Conservation (phyloP, 2,113 vertebrate genomes). For the Brachyistius frenatus region DNA sequence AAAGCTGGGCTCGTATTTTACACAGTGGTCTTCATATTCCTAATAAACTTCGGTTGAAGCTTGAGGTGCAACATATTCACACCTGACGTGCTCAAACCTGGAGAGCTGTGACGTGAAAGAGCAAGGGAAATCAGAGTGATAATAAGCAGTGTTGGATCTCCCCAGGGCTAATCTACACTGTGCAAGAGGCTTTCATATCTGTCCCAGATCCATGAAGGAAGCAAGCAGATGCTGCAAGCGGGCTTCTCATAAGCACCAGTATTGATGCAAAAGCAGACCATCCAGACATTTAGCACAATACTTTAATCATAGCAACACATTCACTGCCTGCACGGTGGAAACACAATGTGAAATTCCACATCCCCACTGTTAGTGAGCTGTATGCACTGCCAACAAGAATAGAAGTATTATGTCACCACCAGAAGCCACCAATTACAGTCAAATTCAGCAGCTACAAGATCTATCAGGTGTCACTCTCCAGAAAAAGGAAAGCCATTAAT, state of each 20-base stretch:
- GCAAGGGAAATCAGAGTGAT: conserved; percentile 40
- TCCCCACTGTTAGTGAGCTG: not conserved
- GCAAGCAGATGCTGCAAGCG: conserved; percentile 30
- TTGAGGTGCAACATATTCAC: conserved; percentile 16
- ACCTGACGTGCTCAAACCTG: conserved; percentile 38
- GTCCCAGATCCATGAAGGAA: conserved; percentile 61
- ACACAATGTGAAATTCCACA: conserved; percentile 36
- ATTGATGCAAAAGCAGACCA: conserved; percentile 55
- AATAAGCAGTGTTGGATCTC: conserved; percentile 43
- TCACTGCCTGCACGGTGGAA: conserved; percentile 11
- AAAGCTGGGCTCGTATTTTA: conserved; percentile 52
- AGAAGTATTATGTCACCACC: conserved; percentile 20
- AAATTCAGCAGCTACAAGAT: conserved; percentile 22
- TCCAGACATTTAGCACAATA: conserved; percentile 37
- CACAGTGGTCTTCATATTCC: conserved; percentile 19
- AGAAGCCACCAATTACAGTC: conserved; percentile 28
- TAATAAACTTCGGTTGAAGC: conserved; percentile 47
- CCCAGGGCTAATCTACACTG: conserved; percentile 42
- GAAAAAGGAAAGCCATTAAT: conserved; percentile 44
- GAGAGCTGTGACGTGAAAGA: conserved; percentile 46
- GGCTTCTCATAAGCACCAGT: conserved; percentile 42
- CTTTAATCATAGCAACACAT: conserved; percentile 40
- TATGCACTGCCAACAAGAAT: conserved; percentile 12
- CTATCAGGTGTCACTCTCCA: conserved; percentile 36
- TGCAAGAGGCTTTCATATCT: conserved; percentile 56